Conservation (phyloP, 2,113 vertebrate species). For the Larimichthys polyactis region DNA sequence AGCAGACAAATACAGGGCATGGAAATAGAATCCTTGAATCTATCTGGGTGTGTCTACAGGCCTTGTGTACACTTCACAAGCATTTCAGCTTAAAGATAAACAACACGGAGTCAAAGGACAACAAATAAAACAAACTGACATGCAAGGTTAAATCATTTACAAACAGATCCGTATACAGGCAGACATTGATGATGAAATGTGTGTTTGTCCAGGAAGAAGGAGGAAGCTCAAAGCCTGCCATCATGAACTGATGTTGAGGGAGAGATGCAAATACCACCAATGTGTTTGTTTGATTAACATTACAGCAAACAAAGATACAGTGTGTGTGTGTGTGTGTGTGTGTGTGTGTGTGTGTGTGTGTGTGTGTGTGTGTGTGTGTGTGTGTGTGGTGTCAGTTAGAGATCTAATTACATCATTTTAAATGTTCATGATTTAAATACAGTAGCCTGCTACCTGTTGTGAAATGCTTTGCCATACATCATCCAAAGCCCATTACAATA, state of each 20-base stretch:
- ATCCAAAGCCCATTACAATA: constrained; percentile 23
- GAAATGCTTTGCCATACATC: constrained; percentile 14
- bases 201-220: not conserved
- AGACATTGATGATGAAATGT: not conserved
- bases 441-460: not conserved
- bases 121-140: not conserved
- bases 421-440: not conserved
- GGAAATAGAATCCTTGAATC: not conserved
- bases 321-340: not conserved
- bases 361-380: not conserved
- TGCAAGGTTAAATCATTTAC: not conserved
- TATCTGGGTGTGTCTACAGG: not conserved
- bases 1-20: not conserved
- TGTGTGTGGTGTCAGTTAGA: not conserved
- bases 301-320: not conserved
- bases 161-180: not conserved
- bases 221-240: not conserved
- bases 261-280: constrained; percentile 7
- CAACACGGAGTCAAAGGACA: not conserved
- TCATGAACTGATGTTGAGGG: not conserved
- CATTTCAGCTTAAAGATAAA: not conserved
- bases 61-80: not conserved
- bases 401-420: not conserved
- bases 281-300: not conserved
- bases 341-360: not conserved